Percentiles rank a stretch among this genome's conserved stretches.
phyloP scores from a whole-genome alignment of 2,888 invertebrate genomes.

The Tenthredo livida region DNA sequence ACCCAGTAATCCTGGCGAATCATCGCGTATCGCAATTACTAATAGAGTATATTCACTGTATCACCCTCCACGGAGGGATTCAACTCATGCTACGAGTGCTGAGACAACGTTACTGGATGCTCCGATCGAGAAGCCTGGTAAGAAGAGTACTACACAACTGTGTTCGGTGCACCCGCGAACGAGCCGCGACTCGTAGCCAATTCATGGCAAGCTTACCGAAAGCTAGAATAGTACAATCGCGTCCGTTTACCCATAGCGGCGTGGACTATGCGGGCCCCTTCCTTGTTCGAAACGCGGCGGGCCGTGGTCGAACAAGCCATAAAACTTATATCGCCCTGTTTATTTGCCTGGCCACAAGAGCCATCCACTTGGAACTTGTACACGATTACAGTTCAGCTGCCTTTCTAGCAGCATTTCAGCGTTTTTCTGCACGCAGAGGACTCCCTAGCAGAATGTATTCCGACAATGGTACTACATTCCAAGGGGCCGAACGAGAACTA shows the following conservation, averaged over 20 bases:
- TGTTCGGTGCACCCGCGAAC: conserved; percentile 10
- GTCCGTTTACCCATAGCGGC: conserved; percentile 29
- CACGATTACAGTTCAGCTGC: conserved; percentile 42
- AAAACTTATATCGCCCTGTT: conserved; percentile 57
- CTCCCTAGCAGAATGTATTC: conserved; percentile 34
- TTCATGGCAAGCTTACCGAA: conserved; percentile 19
- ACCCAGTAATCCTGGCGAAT: too few species aligned
- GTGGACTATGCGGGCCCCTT: conserved; percentile 54
- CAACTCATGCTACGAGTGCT: conserved; percentile 22
- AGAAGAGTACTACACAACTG: conserved; percentile 19
- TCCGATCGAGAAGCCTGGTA: conserved; percentile 7
- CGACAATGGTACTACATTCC: conserved; percentile 55
- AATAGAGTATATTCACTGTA: too few species aligned
- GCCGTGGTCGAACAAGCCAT: conserved; percentile 39
- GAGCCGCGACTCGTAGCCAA: not conserved
- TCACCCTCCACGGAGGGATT: conserved; percentile 33
- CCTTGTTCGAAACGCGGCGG: conserved; percentile 21
- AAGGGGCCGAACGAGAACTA: conserved; percentile 43
- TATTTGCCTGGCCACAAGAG: conserved; percentile 46
- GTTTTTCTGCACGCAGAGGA: conserved; percentile 51
- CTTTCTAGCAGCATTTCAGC: conserved; percentile 54
- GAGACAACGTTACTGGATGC: conserved; percentile 34
- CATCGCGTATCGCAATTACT: too few species aligned
- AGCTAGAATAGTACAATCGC: not conserved
- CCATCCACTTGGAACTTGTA: conserved; percentile 54